Base-by-base conservation (phyloP, 1,140 invertebrate genomes). In the Drosophila nigromelanica region DNA sequence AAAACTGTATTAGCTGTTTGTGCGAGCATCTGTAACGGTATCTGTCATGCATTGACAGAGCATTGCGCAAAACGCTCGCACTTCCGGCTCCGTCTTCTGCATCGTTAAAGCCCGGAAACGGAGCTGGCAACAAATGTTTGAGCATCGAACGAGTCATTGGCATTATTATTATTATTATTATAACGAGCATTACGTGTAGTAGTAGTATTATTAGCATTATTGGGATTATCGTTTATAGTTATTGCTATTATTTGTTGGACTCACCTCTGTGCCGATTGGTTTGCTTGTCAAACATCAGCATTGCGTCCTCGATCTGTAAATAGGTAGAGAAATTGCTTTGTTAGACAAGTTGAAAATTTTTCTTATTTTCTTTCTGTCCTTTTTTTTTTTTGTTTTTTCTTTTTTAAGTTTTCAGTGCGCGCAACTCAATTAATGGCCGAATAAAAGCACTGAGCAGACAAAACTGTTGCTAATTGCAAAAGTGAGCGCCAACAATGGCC, bases 211-310 rank as follows among this genome's bases (percentile, higher is more conserved):
- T 15, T 40, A 27, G n/a, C 33, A 60, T 24, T 37, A 40, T 30
- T 63, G 4, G 11, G 21, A n/a, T 37, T 42, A 21, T 43, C 48
- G 48, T 54, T 52, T 76, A 68, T 35, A 59, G 43, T 66, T 58
- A 58, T 59, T 72, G 27, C 72, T 33, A 15, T 12, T 8, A 10
- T 71, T 24, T 43, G 95, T 97, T 97, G 7, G 8, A 35, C 97
- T 97, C 94, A 99, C 98, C 98, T 98, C 98, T 97, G 94, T 99
- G 99, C 94, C 99, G 96, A 94, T 99, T 99, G 89, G 99, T 99
- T 93, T 99, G 98, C 95, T 99, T 99, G 94, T 99, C 99, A 93
- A 99, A 99, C 99, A 99, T 99, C 91, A 99, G 95, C 98, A 99
- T 99, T 73, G 98, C 98, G 93, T 99, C 99, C 94, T 99, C 98